A percentile compares a stretch with the other conserved stretches of the same genome.
These are phyloP conservation scores for Eumaeus atala DNA, from an alignment of 1,140 invertebrate species.

Conservation along the genomic window DNA sequence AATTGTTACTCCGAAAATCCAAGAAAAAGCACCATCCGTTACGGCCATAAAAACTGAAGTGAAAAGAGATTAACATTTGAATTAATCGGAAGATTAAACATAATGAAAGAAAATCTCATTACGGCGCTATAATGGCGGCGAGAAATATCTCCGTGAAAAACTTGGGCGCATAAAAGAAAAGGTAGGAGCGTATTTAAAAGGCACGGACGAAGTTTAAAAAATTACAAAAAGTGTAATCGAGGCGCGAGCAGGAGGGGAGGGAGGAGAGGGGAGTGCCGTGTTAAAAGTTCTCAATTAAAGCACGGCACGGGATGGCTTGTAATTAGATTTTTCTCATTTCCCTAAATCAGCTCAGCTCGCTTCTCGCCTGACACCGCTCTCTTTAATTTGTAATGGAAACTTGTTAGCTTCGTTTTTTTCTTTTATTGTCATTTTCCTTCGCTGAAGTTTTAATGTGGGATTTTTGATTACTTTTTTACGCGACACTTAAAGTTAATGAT, in stretches of 20 bases:
- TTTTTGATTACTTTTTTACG: background rate
- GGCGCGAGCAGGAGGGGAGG: slow-evolving; percentile 38
- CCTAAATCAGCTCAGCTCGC: slow-evolving; percentile 59
- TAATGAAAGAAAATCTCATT: slow-evolving; percentile 75
- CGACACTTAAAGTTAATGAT: too few relatives aligned
- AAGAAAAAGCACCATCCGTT: slow-evolving; percentile 44
- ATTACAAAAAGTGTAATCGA: slow-evolving; percentile 73
- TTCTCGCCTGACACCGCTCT: slow-evolving; percentile 55
- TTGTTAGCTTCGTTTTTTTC: slow-evolving; percentile 58
- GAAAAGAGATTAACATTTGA: slow-evolving; percentile 72
- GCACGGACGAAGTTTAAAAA: slow-evolving; percentile 70
- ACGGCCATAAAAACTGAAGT: slow-evolving; percentile 51
- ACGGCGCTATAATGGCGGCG: slow-evolving; percentile 67
- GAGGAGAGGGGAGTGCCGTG: slow-evolving; percentile 23
- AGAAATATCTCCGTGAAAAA: slow-evolving; percentile 64
- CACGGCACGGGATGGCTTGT: slow-evolving; percentile 59
- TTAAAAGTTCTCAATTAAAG: slow-evolving; percentile 69
- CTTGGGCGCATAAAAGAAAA: slow-evolving; percentile 54
- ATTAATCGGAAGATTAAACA: slow-evolving; percentile 74
- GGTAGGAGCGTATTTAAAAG: slow-evolving; percentile 67
- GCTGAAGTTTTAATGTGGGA: slow-evolving; percentile 8
- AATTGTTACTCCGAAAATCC: slow-evolving; percentile 57
- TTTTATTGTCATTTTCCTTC: slow-evolving; percentile 58
- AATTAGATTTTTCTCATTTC: slow-evolving; percentile 72
- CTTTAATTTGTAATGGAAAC: slow-evolving; percentile 73